Base-by-base conservation (phyloP, 2,888 invertebrate species). In the Ophion costatus region DNA sequence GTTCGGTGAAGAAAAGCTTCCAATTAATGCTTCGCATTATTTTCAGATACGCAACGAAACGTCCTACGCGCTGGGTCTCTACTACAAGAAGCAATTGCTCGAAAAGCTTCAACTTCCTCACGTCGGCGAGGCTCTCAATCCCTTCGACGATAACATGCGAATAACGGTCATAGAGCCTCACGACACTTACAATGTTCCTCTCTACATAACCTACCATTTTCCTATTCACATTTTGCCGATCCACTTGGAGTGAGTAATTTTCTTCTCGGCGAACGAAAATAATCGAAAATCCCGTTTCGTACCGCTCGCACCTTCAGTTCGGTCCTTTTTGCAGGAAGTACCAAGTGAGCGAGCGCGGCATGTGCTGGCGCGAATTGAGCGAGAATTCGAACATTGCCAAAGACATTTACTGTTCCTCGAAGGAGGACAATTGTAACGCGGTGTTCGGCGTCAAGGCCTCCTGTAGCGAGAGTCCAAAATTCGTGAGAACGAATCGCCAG, bases 311-410 rank as follows among this genome's bases (percentile, higher is more conserved):
- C 7, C 11, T 56, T 24, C 14, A 7, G 56, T 51, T 57, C 0
- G 33, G 17, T 71, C 5, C 71, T 20, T 61, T 61, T 74, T 61
- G 22, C 73, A 96, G 95, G 88, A 96, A 96, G 82, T 97, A 97
- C 91, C 96, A 96, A 89, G 95, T 96, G 14, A 96, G 97, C 42
- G 95, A 96, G 0, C 95, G 95, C 82, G 96, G 96, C 1, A 95
- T 97, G 64, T 97, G 97, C 96, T 98, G 97, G 97, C 96, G 96
- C 94, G 97, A 97, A 87, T 93, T 97, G 83, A 96, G 96, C 0
- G 95, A 95, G 4, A 96, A 96, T 88, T 94, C 96, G 83, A 96
- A 96, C 67, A 95, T 95, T 0, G 95, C 96, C 0, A 95, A 96
- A 82, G 96, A 96, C 89, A 94, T 97, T 87, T 95, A 95, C 82